phyloP scores from a whole-genome alignment of 2,113 vertebrate genomes.

The Stercorarius parasiticus region DNA sequence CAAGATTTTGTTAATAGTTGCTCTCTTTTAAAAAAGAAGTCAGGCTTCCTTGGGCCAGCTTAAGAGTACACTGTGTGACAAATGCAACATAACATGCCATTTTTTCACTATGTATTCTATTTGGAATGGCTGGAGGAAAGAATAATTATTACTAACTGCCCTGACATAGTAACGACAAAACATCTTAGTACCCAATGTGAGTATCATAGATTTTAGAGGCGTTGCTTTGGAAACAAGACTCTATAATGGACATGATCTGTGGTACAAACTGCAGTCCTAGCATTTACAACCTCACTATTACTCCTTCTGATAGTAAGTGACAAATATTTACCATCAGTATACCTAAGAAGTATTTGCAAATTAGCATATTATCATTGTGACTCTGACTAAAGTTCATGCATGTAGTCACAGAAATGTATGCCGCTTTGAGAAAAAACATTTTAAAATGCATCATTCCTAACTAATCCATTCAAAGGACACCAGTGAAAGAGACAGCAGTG shows the following conservation, averaged over 20 bases:
- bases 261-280: background rate
- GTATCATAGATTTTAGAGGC: background rate
- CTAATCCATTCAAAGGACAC: background rate
- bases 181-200: background rate
- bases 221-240: background rate
- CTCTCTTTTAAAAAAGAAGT: background rate
- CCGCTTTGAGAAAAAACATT: background rate
- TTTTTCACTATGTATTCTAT: background rate
- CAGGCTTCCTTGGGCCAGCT: accelerated
- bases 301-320: background rate
- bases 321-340: background rate
- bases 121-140: background rate
- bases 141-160: background rate
- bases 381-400: background rate
- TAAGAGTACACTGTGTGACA: background rate
- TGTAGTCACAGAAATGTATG: background rate
- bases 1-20: background rate
- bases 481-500: background rate
- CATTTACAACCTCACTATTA: background rate
- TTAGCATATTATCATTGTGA: background rate
- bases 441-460: background rate
- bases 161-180: background rate
- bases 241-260: background rate
- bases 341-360: background rate
- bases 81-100: accelerated